A percentile compares a stretch with the other conserved stretches of the same genome.
Evolutionary conservation across 2,888 invertebrate genomes (phyloP).

Genomic region (Ceriagrion tenellum): DNA sequence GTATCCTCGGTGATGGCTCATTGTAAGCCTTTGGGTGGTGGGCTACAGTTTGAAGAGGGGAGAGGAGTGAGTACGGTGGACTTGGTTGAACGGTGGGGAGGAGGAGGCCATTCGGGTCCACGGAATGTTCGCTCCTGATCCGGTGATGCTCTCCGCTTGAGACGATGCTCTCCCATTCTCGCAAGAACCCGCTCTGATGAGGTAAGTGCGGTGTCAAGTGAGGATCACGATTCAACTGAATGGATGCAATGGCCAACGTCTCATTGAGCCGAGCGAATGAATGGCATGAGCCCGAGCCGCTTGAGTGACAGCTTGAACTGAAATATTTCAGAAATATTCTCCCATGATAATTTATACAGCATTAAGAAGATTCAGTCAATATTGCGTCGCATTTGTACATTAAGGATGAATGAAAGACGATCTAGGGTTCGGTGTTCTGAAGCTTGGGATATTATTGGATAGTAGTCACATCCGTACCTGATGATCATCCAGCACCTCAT

Average conservation of each 20-base stretch:
- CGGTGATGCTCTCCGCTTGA: not conserved
- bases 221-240: not conserved
- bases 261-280: not conserved
- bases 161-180: not conserved
- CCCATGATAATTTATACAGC: not conserved
- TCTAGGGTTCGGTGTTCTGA: too few relatives aligned
- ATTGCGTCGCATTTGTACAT: too few relatives aligned
- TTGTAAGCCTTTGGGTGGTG: not conserved
- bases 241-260: not conserved
- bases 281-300: not conserved
- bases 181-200: not conserved
- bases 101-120: not conserved
- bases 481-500: too few relatives aligned
- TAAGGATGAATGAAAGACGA: too few relatives aligned
- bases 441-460: too few relatives aligned
- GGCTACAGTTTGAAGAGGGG: not conserved
- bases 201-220: constrained; percentile 8
- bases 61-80: not conserved
- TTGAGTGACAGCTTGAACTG: not conserved
- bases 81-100: not conserved
- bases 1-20: not conserved
- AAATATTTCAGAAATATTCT: not conserved
- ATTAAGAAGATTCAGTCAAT: too few relatives aligned
- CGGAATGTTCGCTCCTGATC: not conserved
- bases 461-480: too few relatives aligned